A percentile compares a stretch with the other conserved stretches of the same genome.
phyloP scores from a whole-genome alignment of 2,888 invertebrate species.

The Thereva unica region DNA sequence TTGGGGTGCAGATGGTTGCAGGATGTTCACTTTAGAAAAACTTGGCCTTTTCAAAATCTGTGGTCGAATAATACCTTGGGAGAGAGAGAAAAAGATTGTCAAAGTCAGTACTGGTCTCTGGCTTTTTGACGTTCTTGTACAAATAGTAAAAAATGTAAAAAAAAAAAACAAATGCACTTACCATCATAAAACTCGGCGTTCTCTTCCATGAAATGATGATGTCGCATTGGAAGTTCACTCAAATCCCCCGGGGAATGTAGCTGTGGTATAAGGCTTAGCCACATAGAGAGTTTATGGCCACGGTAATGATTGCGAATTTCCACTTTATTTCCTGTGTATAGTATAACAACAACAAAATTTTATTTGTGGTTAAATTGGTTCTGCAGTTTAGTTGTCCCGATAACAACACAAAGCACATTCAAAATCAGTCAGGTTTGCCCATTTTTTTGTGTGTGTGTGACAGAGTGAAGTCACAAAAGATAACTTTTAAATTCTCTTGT shows the following conservation, averaged over 20 bases:
- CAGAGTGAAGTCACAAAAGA: too few relatives aligned
- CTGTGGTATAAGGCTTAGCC: constrained; percentile 89
- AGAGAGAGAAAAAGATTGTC: constrained; percentile 27
- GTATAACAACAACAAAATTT: not conserved
- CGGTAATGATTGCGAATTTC: constrained; percentile 89
- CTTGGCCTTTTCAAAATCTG: constrained; percentile 72
- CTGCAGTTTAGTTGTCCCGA: not conserved
- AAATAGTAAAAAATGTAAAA: not conserved
- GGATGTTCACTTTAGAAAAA: constrained; percentile 62
- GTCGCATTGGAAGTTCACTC: constrained; percentile 80
- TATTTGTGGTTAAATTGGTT: not conserved
- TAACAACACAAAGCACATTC: constrained; percentile 18
- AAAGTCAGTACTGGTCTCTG: not conserved
- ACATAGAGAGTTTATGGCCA: constrained; percentile 91
- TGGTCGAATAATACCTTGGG: constrained; percentile 72
- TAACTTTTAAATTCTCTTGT: too few relatives aligned
- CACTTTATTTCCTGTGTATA: constrained; percentile 66
- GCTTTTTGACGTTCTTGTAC: not conserved
- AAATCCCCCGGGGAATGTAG: constrained; percentile 80
- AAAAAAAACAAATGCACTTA: constrained; percentile 51
- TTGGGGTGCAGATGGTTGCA: constrained; percentile 37
- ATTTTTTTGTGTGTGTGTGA: too few relatives aligned
- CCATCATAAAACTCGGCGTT: constrained; percentile 80
- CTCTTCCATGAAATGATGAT: constrained; percentile 85
- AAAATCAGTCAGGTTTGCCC: too few relatives aligned